Base-by-base conservation (phyloP, 2,888 invertebrate species). In the Agrilus cyanescens region DNA sequence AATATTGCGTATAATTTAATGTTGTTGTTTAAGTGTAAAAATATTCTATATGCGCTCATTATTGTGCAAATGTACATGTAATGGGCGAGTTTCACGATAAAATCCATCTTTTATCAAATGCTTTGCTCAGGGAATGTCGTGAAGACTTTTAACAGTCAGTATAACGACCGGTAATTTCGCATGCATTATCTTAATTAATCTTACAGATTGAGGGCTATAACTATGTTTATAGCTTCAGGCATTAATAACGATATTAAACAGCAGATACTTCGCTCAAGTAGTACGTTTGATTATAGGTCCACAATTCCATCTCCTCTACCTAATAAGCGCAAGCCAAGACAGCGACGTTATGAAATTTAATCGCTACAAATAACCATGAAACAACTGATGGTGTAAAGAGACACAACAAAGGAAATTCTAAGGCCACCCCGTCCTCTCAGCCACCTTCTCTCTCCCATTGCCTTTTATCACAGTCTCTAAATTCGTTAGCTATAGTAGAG, bases 151-250 rank as follows among this genome's bases (percentile, higher is more conserved):
- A 53, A 51, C 25, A 25, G 25, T 25, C 25, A 25, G 25, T 25
- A 10, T 53, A 48, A 48, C 47, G 51, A 49, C 50, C 44, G 48
- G 47, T 48, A 46, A 55, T 56, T 58, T 51, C 47, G 45, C 46
- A 53, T 53, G 57, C 57, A 57, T 59, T 60, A 60, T 58, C 58
- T 57, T 57, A 59, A 60, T 63, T 60, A 62, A 61, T 60, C 59
- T 59, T 49, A 54, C 56, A 60, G 59, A 62, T 61, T 60, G 59
- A 56, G 42, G 44, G 45, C 56, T 57, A 57, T 57, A 56, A 56
- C 55, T 47, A 53, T 59, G 56, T 60, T 59, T 59, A 59, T 58
- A 52, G 50, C 49, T 52, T 52, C 48, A 47, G 48, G 52, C 54
- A 55, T 56, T 59, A 58, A 58, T 57, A 57, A 57, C 53, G 51